These are phyloP conservation scores for Pitta sordida DNA, from an alignment of 2,113 vertebrate species.

Conservation along the genomic window DNA sequence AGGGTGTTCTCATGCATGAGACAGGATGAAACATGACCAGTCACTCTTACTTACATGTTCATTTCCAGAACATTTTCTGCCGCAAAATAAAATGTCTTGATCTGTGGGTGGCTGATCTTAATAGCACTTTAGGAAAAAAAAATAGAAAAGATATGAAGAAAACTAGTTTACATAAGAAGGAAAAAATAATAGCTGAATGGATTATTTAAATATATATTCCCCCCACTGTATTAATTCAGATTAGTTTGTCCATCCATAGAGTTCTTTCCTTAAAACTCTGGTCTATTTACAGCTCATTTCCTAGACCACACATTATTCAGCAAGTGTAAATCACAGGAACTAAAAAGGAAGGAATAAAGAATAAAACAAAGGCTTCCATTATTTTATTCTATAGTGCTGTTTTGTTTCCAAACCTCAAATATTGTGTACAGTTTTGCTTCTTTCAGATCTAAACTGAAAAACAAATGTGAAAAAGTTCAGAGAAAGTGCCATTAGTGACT, in stretches of 20 bases:
- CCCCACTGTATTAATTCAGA: background rate
- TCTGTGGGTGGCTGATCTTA: conserved; percentile 91
- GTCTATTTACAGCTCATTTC: background rate
- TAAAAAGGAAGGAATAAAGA: background rate
- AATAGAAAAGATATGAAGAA: background rate
- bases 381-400: background rate
- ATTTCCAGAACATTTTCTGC: conserved; percentile 92
- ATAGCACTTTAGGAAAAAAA: conserved; percentile 81
- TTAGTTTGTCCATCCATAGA: background rate
- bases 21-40: background rate
- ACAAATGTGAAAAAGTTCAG: background rate
- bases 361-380: background rate
- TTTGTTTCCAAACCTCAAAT: background rate
- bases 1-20: background rate
- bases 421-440: background rate
- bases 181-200: background rate
- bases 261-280: background rate
- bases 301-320: background rate
- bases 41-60: conserved; percentile 83
- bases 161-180: background rate
- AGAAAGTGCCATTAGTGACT: background rate
- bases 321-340: background rate
- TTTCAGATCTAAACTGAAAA: background rate
- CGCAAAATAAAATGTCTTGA: conserved; percentile 96
- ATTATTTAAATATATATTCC: background rate